A percentile compares a stretch with the other conserved stretches of the same genome.
Evolutionary conservation across 2,888 invertebrate species (phyloP).

Genomic region (Lasioglossum calceatum): DNA sequence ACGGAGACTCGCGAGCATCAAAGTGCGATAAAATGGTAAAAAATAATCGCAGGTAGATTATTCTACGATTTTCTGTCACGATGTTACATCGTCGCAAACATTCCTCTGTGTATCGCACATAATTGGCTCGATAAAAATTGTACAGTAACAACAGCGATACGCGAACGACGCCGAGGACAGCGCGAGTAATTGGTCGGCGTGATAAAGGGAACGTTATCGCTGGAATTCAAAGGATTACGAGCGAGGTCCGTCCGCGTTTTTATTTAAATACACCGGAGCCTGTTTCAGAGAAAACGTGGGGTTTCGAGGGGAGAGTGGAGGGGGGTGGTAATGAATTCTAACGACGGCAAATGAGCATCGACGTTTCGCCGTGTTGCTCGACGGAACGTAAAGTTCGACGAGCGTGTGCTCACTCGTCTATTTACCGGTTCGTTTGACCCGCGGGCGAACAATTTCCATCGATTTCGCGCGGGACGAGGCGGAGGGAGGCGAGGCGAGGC

Average conservation of each 20-base stretch:
- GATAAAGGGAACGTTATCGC: not conserved
- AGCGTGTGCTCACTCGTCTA: not conserved
- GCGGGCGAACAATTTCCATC: slow-evolving; percentile 5
- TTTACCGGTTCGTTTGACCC: slow-evolving; percentile 17
- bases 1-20: no score
- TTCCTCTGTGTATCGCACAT: not conserved
- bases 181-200: not conserved
- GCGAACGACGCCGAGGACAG: not conserved
- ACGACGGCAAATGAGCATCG: slow-evolving; percentile 8
- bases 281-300: not conserved
- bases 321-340: not conserved
- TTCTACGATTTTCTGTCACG: not conserved
- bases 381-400: slow-evolving; percentile 16
- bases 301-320: not conserved
- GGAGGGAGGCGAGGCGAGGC: not conserved
- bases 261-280: not conserved
- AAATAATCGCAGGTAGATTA: not conserved
- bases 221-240: not conserved
- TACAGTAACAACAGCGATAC: not conserved
- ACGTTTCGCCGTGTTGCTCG: not conserved
- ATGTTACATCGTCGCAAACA: not conserved
- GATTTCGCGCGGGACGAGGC: not conserved
- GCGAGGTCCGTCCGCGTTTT: not conserved
- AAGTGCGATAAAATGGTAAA: not conserved
- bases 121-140: not conserved